Evolutionary conservation across 2,888 invertebrate species (phyloP), one percentile per base, ranked within the genome.

Genomic region (Euplexia lucipara): DNA sequence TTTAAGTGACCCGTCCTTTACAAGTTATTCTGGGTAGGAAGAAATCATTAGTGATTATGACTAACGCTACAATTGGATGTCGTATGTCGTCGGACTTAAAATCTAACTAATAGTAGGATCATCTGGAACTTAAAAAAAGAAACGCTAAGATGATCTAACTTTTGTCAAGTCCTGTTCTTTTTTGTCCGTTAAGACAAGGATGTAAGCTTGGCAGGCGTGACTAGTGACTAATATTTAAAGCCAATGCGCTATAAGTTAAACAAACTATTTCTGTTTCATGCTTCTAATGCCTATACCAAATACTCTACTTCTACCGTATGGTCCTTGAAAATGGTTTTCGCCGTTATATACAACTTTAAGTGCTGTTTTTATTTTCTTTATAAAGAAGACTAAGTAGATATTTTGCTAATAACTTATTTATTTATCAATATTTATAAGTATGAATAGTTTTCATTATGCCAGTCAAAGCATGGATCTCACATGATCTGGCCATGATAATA

Each of bases 141-240:
- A 60, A 57, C 22, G 39, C 37, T 49, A 10, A 64, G 63, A 67
- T 75, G 72, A 78, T 62, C 67, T 75, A 75, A 70, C 62, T 70
- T 60, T 76, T 65, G 70, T 68, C 61, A 69, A 52, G 60, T 69
- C 67, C 52, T 72, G 71, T 67, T 72, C 20, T 66, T 81, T 78
- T 80, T 75, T 80, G 66, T 61, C 7, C 35, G n/a, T 26, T 63
- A 58, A 53, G 9, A 70, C 66, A 73, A 77, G 75, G 75, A 81
- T 79, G 67, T 81, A 64, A 62, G 58, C 53, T 51, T 68, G 44
- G 42, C 18, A 14, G 51, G 47, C 42, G 30, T 80, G 80, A 80
- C 73, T 80, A 78, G 30, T 80, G 80, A 80, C 73, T 80, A 78
- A 79, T 70, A 42, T 59, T 26, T 26, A 26, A 63, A 54, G 20